Base-by-base conservation (phyloP, 2,888 invertebrate species). In the Poecilus cupreus region DNA sequence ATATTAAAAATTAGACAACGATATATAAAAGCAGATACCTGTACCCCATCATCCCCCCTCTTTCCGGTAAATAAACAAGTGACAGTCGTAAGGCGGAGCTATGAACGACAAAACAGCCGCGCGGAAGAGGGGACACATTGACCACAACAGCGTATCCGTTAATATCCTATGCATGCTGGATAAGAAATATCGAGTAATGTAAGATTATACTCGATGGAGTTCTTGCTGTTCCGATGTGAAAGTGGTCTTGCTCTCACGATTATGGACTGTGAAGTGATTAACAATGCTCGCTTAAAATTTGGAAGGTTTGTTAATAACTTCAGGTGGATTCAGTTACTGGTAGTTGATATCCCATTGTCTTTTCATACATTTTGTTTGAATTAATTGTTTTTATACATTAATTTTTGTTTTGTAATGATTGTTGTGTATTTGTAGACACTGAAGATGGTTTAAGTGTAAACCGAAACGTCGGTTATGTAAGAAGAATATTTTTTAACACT, bases 261-360 rank as follows among this genome's bases (percentile, higher is more conserved):
- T 51, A 51, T 51, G 13, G 18, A 51, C 18, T 51, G 51, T 39
- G 16, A 68, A 32, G 10, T 68, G 32, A 68, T 68, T 37, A 37
- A 37, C 64, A 68, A 68, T 68, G 11, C 16, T 68, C 16, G 18
- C 51, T 13, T 32, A 8, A 68, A 46, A 68, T 68, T 68, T 68
- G 26, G 60, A 60, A 60, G 60, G 60, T 60, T 24, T 11, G 1
- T 60, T 32, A 60, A 26, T 10, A 60, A 60, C 26, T 26, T 60
- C 8, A 70, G 68, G 46, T 49, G 4, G 32, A 79, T 79, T 79
- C 70, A 49, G 68, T 70, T 79, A 51, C 79, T 51, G 51, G 70
- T 68, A 51, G 51, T 79, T 79, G 51, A 70, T 39, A 22, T n/a
- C n/a, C n/a, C n/a, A n/a, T n/a, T n/a, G n/a, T n/a, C n/a, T n/a